Percentiles rank a stretch among this genome's conserved stretches.
These are phyloP conservation scores for Mus spicilegus DNA, from an alignment of 2,113 vertebrate species.

Conservation along the genomic window DNA sequence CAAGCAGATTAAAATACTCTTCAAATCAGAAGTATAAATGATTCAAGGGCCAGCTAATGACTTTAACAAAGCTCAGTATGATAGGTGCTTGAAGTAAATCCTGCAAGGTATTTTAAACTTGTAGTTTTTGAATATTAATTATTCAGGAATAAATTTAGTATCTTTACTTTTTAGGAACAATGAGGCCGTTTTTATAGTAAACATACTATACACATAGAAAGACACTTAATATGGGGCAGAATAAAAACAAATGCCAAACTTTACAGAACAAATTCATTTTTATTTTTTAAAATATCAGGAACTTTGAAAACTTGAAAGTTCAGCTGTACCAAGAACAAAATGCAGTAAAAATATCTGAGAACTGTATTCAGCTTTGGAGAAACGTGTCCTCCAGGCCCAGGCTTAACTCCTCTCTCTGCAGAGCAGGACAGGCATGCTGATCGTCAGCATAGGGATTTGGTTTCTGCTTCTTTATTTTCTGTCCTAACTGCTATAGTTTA, in stretches of 20 bases:
- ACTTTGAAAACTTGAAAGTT: conserved; percentile 53
- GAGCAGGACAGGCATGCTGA: conserved; percentile 41
- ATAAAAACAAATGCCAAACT: conserved; percentile 57
- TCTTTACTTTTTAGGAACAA: conserved; percentile 31
- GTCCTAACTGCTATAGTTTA: neutral
- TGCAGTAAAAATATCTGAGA: conserved; percentile 58
- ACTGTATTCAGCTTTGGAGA: conserved; percentile 15
- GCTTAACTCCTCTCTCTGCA: neutral
- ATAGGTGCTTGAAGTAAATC: conserved; percentile 18
- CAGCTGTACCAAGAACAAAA: conserved; percentile 59
- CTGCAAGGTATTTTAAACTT: conserved; percentile 48
- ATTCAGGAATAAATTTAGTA: neutral
- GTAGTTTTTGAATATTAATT: conserved; percentile 29
- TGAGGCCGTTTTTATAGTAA: neutral
- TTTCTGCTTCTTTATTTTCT: neutral
- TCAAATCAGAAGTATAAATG: conserved; percentile 26
- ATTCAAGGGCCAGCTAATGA: neutral
- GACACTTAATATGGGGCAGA: conserved; percentile 52
- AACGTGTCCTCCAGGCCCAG: conserved; percentile 41
- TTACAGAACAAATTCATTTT: conserved; percentile 66
- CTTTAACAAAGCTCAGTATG: conserved; percentile 30
- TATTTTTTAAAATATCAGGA: conserved; percentile 73
- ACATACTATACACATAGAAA: neutral
- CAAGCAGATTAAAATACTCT: conserved; percentile 11
- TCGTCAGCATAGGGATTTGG: neutral